A percentile compares a stretch with the other conserved stretches of the same genome.
These are phyloP conservation scores for Drosophila melanica DNA, from an alignment of 1,140 invertebrate species.

Conservation along the genomic window DNA sequence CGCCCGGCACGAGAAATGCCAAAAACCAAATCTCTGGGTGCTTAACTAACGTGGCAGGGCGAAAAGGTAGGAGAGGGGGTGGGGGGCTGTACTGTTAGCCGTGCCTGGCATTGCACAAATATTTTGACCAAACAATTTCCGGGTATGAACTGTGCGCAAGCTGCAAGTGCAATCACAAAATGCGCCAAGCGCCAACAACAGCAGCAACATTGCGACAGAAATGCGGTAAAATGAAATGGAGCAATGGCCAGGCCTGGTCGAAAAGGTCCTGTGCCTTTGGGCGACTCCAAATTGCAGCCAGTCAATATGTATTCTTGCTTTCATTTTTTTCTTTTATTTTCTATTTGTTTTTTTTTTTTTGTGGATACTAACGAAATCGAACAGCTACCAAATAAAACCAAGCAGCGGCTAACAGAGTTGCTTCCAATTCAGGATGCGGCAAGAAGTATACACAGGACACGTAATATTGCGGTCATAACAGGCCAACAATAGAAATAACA, in stretches of 20 bases:
- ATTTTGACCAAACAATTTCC: constrained; percentile 67
- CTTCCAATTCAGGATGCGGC: constrained; percentile 32
- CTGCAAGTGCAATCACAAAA: constrained; percentile 66
- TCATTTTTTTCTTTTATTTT: not conserved
- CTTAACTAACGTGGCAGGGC: constrained; percentile 56
- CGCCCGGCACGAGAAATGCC: constrained; percentile 22
- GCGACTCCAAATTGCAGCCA: constrained; percentile 8
- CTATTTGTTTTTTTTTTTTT: not conserved
- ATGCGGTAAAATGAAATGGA: constrained; percentile 68
- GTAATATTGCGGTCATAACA: constrained; percentile 50
- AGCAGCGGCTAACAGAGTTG: constrained; percentile 34
- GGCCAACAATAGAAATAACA: not conserved
- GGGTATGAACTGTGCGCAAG: constrained; percentile 52
- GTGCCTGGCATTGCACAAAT: constrained; percentile 57
- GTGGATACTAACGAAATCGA: constrained; percentile 48
- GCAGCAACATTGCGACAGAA: constrained; percentile 64
- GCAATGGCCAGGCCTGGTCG: constrained; percentile 21
- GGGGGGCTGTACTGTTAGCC: constrained; percentile 11
- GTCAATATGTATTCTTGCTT: constrained; percentile 56
- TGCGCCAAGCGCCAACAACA: constrained; percentile 33
- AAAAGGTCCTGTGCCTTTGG: not conserved
- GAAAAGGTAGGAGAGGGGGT: not conserved
- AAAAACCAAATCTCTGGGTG: constrained; percentile 53
- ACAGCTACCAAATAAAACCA: constrained; percentile 49
- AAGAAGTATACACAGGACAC: constrained; percentile 36